Evolutionary conservation across 1,140 invertebrate genomes (phyloP).

Genomic region (Doryteuthis pealeii): DNA sequence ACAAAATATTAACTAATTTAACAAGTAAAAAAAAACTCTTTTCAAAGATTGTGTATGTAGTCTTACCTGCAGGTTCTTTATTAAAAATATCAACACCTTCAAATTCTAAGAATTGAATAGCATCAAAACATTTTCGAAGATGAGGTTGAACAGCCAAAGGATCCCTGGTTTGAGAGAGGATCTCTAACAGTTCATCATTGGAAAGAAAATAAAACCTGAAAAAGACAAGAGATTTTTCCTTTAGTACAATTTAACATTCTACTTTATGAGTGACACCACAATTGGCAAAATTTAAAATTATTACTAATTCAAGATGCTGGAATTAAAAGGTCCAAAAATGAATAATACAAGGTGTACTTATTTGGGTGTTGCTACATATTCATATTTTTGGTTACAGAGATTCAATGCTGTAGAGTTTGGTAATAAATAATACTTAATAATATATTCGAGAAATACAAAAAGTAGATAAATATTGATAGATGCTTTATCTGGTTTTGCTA

Average conservation of each 20-base stretch:
- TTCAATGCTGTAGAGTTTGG: too few species aligned
- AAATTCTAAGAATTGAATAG: conserved; percentile 61
- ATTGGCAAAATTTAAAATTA: conserved; percentile 66
- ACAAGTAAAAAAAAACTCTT: too few species aligned
- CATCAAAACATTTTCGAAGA: conserved; percentile 75
- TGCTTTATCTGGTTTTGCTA: too few species aligned
- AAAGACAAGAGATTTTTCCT: conserved; percentile 88
- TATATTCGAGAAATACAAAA: too few species aligned
- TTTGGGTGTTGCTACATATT: too few species aligned
- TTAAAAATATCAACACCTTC: neutral
- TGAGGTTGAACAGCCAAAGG: conserved; percentile 75
- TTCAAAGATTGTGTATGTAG: too few species aligned
- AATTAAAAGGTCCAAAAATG: conserved; percentile 61
- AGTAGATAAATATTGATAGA: too few species aligned
- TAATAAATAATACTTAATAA: too few species aligned
- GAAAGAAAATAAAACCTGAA: conserved; percentile 88
- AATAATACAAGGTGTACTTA: conserved; percentile 44
- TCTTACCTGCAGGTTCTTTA: too few species aligned
- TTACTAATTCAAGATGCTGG: too few species aligned
- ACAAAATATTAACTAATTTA: too few species aligned
- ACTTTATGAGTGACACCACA: conserved; percentile 75
- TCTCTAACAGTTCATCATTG: conserved; percentile 87
- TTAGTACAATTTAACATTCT: conserved; percentile 91
- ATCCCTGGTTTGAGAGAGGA: conserved; percentile 90
- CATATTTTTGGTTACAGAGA: too few species aligned